Conservation (phyloP, 37 sponge, comb jelly and placozoan genomes). For the Beroe ovata region DNA sequence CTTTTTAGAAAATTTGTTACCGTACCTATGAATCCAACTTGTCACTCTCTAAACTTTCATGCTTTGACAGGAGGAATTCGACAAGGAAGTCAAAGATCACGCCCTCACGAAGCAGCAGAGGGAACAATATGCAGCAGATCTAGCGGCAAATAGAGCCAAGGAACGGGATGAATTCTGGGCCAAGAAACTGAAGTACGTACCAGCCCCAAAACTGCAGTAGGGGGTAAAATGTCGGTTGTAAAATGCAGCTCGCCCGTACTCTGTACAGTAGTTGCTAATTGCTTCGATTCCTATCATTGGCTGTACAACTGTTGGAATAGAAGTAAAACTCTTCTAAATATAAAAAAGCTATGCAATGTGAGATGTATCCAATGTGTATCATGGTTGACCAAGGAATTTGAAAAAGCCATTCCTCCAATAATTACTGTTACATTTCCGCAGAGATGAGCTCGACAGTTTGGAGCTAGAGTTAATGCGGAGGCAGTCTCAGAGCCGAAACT, state of each 20-base stretch:
- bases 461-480: constrained; percentile 27
- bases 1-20: not conserved
- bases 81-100: constrained; percentile 22
- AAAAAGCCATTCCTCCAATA: too few relatives aligned
- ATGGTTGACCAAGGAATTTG: too few relatives aligned
- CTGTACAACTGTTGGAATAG: too few relatives aligned
- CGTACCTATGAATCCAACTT: not conserved
- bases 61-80: constrained; percentile 24
- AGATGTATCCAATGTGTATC: too few relatives aligned
- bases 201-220: too few relatives aligned
- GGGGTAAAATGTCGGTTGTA: too few relatives aligned
- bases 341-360: too few relatives aligned
- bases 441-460: constrained; percentile 12
- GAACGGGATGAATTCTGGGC: constrained; percentile 38
- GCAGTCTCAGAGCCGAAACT: constrained; percentile 48
- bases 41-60: not conserved
- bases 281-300: too few relatives aligned
- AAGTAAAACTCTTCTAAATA: too few relatives aligned
- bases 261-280: too few relatives aligned
- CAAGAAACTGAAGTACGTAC: constrained; percentile 28
- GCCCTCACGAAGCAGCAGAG: constrained; percentile 1
- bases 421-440: too few relatives aligned
- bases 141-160: constrained; percentile 10
- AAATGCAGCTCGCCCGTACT: too few relatives aligned
- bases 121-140: constrained; percentile 49